Evolutionary conservation across 2,888 invertebrate genomes (phyloP), one percentile per base, ranked within the genome.

Genomic region (Allygus modestus): DNA sequence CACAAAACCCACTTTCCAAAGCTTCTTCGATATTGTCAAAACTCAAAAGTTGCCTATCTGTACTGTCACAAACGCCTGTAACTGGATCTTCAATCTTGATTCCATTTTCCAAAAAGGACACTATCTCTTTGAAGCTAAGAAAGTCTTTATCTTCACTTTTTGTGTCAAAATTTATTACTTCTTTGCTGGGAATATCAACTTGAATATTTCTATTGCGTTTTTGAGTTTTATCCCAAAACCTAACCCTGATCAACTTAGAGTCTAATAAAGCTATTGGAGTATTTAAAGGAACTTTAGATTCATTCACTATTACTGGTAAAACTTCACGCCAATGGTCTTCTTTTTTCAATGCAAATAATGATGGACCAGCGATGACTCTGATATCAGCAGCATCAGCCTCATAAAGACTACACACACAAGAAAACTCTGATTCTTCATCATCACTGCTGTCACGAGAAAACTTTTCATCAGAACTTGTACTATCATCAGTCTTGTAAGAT

Each of bases 391-490:
- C 17, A 28, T 58, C 33, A 12, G 28, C 37, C 46, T 79, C 28
- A 15, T 58, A 79, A 7, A 79, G n/a, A 58, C n/a, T 23, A 37
- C 79, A 58, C n/a, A 31, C 28, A 79, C 79, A 58, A 0, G n/a
- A n/a, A 20, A 33, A 7, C 17, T 51, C 33, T 17, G 17, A 2
- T 2, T 15, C 5, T 28, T 28, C 51, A 51, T 31, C 37, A 37
- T 31, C 58, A 58, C 33, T 79, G n/a, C 79, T 79, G 0, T 79
- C 58, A 58, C 15, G 54, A 54, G 79, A 79, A 20, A 54, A 37
- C 23, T 79, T 79, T 51, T 79, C 79, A 79, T 79, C 79, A 31
- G 79, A 58, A 20, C 51, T 51, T 9, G 79, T 79, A 15, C 26
- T 28, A 9, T 51, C 15, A 20, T 28, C 41, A 23, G 43, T 28